Evolutionary conservation across 2,888 invertebrate species (phyloP).

Genomic region (Cosmopolites sordidus): DNA sequence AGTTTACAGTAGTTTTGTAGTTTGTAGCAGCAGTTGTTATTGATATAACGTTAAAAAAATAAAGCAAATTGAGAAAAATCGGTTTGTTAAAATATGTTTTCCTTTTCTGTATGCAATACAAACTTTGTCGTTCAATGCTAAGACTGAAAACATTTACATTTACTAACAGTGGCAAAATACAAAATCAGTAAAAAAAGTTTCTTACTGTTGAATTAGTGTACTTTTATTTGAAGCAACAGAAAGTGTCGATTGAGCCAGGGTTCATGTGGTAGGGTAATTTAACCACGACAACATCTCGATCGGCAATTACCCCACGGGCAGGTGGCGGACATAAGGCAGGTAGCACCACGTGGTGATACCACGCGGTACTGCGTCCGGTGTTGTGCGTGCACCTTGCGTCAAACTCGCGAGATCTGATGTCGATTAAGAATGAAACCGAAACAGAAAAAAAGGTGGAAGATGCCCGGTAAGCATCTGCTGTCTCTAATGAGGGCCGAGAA

Average conservation of each 20-base stretch:
- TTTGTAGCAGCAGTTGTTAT: no score
- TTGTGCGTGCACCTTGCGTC: slow-evolving; percentile 26
- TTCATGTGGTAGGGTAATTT: slow-evolving; percentile 5
- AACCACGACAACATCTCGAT: not conserved
- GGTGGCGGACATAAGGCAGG: slow-evolving; percentile 32
- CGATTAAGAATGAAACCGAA: slow-evolving; percentile 14
- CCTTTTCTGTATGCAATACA: no score
- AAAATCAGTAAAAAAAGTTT: no score
- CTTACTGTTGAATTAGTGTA: no score
- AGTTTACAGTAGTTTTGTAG: no score
- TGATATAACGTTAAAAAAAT: no score
- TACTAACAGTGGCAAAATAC: no score
- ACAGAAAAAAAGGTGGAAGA: not conserved
- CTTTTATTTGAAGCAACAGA: no score
- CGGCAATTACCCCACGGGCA: slow-evolving; percentile 26
- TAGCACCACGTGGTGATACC: slow-evolving; percentile 20
- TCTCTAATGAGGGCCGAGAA: not conserved
- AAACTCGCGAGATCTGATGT: slow-evolving; percentile 26
- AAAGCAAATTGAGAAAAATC: no score
- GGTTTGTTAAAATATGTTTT: no score
- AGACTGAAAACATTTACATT: no score
- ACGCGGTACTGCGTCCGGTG: slow-evolving; percentile 23
- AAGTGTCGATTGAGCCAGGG: not conserved
- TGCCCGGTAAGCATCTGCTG: not conserved
- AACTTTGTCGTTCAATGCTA: no score